These are phyloP conservation scores for Acanthurus tractus DNA, from an alignment of 2,797 vertebrate genomes.

Conservation along the genomic window DNA sequence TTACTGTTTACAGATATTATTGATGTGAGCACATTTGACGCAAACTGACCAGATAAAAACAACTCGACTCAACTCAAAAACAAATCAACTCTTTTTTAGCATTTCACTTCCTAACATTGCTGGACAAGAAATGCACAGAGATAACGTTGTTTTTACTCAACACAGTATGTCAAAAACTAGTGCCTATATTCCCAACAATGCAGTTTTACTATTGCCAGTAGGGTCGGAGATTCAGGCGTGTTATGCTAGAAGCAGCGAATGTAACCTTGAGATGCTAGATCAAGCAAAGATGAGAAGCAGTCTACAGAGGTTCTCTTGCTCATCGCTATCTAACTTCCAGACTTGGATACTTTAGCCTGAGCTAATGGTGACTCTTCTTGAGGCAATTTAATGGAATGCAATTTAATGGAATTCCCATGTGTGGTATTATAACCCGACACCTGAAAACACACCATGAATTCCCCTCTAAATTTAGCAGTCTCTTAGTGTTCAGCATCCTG, in stretches of 20 bases:
- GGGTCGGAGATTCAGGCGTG: neutral
- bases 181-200: neutral
- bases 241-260: neutral
- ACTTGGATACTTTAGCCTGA: neutral
- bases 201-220: neutral
- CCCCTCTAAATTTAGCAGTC: neutral
- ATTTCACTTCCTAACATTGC: no score
- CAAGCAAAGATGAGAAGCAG: neutral
- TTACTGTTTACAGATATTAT: constrained; percentile 6
- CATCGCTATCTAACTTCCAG: neutral
- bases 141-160: neutral
- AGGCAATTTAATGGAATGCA: neutral
- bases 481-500: neutral
- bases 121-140: neutral
- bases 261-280: neutral
- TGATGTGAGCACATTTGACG: neutral
- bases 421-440: neutral
- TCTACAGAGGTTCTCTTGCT: neutral
- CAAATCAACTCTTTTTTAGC: neutral
- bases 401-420: neutral
- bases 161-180: neutral
- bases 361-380: neutral
- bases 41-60: neutral
- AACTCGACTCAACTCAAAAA: neutral
- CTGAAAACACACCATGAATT: neutral